Evolutionary conservation across 2,113 vertebrate genomes (phyloP).

Genomic region (Trachemys scripta): DNA sequence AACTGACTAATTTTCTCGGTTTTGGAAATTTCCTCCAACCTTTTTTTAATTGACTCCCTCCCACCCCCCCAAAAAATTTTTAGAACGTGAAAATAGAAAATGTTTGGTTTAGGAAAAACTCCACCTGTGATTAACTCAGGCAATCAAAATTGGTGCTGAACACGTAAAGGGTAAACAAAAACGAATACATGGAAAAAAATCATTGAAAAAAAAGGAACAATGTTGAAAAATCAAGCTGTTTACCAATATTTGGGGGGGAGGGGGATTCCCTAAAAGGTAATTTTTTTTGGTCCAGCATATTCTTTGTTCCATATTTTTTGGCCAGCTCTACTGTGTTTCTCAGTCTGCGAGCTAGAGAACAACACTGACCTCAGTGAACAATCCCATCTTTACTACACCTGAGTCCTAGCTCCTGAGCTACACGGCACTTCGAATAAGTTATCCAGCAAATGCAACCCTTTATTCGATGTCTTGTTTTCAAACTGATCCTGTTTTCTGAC

Average conservation of each 20-base stretch:
- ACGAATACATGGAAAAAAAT: background rate
- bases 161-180: accelerated
- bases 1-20: background rate
- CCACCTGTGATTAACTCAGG: background rate
- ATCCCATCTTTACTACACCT: accelerated
- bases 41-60: background rate
- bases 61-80: accelerated
- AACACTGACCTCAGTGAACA: accelerated
- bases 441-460: background rate
- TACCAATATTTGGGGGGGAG: background rate
- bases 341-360: background rate
- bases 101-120: background rate
- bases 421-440: background rate
- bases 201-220: background rate
- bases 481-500: background rate
- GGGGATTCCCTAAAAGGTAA: background rate
- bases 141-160: background rate
- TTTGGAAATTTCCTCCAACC: background rate
- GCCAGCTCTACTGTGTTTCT: constrained; percentile 38
- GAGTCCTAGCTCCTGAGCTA: background rate
- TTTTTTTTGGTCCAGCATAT: background rate
- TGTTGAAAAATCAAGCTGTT: background rate
- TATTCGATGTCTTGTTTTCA: background rate
- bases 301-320: constrained; percentile 30
- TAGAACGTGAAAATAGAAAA: background rate